Evolutionary conservation across 35 echinoderm and acorn worm species (phyloP), one percentile per base, ranked within the genome.

Genomic region (Acanthaster planci): DNA sequence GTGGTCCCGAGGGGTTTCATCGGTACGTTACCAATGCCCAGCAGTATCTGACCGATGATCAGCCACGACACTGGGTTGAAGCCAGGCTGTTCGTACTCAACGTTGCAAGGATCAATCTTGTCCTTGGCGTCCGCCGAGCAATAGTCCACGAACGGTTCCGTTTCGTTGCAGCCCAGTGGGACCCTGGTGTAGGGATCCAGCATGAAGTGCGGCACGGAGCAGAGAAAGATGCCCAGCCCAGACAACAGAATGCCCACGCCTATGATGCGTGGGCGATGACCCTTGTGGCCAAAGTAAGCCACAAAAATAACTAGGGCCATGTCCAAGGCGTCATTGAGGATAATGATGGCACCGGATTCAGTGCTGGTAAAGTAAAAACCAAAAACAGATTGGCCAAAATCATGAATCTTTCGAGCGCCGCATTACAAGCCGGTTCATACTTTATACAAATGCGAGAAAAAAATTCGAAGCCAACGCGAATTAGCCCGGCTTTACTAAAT

Each of bases 331-430:
- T 93, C 91, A 35, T 87, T 76, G 7, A 82, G 55, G 8, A 93
- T 86, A 17, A 80, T 79, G 67, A 93, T 37, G 6, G 86, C 50
- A 5, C 91, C 91, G 2, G 91, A 93, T 67, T 93, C 85, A 2
- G 80, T 67, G 56, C 91, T 93, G 40, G 67, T 76, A 72, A 4
- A 1, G 15, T 2, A 31, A 35, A 2, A 72, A 72, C 12, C 12
- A 47, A 12, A n/a, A n/a, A n/a, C n/a, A n/a, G n/a, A n/a, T n/a
- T n/a, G n/a, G n/a, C n/a, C n/a, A n/a, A n/a, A n/a, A n/a, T n/a
- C n/a, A n/a, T n/a, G n/a, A n/a, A n/a, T n/a, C n/a, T n/a, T n/a
- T n/a, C n/a, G n/a, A n/a, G n/a, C n/a, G n/a, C n/a, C n/a, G n/a
- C n/a, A n/a, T n/a, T n/a, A n/a, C n/a, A n/a, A n/a, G n/a, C n/a